Percentiles rank a stretch among this genome's conserved stretches.
Conservation (phyloP, 1,140 invertebrate species). For the Helicoverpa zea region DNA sequence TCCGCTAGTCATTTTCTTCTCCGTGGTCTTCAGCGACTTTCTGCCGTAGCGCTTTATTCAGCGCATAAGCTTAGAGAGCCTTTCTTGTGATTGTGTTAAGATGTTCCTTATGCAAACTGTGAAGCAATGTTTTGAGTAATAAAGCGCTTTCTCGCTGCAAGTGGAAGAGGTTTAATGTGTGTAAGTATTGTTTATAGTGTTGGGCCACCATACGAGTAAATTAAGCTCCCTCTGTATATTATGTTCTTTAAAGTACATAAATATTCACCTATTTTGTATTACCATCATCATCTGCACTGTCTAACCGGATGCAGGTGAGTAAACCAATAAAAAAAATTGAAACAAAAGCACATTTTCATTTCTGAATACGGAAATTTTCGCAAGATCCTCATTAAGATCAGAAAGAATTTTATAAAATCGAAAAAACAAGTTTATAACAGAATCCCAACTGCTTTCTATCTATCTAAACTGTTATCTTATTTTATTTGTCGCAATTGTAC, state of each 20-base stretch:
- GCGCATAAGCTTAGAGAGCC: constrained; percentile 7
- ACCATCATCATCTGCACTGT: too few relatives aligned
- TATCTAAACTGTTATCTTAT: constrained; percentile 2
- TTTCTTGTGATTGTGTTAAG: constrained; percentile 26
- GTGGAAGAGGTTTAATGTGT: neutral
- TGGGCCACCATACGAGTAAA: neutral
- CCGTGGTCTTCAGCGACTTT: neutral
- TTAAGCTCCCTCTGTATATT: too few relatives aligned
- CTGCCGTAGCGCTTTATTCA: neutral
- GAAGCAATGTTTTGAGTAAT: constrained; percentile 13
- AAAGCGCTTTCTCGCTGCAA: constrained; percentile 1
- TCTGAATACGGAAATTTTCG: neutral
- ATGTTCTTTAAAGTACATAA: too few relatives aligned
- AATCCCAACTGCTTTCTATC: neutral
- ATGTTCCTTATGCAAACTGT: neutral
- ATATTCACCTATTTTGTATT: too few relatives aligned
- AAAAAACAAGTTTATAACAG: neutral
- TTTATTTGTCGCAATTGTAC: constrained; percentile 10
- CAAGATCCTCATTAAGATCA: neutral
- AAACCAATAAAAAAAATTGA: too few relatives aligned
- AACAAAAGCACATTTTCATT: too few relatives aligned
- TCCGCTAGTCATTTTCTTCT: too few relatives aligned
- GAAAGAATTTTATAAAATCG: constrained; percentile 5
- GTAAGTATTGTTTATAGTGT: neutral
- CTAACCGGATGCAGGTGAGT: too few relatives aligned